These are phyloP conservation scores for Cavia aperea DNA, from an alignment of 2,113 vertebrate species.

Conservation along the genomic window DNA sequence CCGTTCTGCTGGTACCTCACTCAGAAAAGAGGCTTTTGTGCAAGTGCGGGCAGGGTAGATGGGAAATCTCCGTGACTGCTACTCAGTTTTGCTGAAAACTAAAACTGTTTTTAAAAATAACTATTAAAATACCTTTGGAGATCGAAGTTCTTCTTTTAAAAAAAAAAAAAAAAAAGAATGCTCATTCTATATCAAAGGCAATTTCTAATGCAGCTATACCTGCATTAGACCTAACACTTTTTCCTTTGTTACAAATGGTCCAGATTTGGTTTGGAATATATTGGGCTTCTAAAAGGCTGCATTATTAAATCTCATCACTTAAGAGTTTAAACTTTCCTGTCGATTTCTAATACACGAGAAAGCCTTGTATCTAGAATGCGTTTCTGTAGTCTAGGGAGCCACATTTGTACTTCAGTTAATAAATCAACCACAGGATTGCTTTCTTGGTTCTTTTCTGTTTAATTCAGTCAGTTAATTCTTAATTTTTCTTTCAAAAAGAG, in stretches of 20 bases:
- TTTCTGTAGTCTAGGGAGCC: background rate
- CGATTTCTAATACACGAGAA: slow-evolving; percentile 32
- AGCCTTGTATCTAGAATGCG: background rate
- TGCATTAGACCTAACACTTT: background rate
- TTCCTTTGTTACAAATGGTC: slow-evolving; percentile 12
- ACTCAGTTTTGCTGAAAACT: background rate
- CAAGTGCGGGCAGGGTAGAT: background rate
- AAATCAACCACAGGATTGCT: background rate
- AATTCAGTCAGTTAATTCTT: slow-evolving; percentile 10
- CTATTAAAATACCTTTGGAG: background rate
- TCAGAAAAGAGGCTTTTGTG: background rate
- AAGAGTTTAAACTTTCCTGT: background rate
- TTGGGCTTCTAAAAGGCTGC: background rate
- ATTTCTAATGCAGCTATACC: background rate
- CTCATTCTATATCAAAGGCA: slow-evolving; percentile 7
- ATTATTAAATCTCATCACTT: slow-evolving; percentile 13
- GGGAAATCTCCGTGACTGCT: background rate
- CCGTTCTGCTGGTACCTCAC: background rate
- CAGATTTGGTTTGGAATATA: background rate
- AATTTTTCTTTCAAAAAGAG: slow-evolving; percentile 29
- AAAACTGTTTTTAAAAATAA: background rate
- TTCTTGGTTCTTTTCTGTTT: slow-evolving; percentile 34
- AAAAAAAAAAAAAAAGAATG: background rate
- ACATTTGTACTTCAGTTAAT: background rate
- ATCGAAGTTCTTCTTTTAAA: background rate